Evolutionary conservation across 2,797 vertebrate genomes (phyloP), one percentile per base, ranked within the genome.

Genomic region (Premnoplex brunnescens): DNA sequence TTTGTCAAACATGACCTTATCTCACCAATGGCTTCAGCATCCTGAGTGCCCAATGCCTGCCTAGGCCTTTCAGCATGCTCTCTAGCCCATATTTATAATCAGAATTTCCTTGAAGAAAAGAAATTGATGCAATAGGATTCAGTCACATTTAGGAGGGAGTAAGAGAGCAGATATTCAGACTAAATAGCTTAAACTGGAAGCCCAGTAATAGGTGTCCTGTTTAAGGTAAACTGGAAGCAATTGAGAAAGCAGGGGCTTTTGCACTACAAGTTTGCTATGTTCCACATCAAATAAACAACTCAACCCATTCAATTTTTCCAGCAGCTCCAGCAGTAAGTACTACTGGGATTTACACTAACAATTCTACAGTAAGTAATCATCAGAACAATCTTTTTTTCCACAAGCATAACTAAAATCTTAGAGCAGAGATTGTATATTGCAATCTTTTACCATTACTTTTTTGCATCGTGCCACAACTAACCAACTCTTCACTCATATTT

Each of bases 241-340:
- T 0, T 44, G 73, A 73, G 56, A 85, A 90, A 73, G 8, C 32
- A 64, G 46, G 37, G 18, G 22, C 22, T 56, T 63, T 55, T 49
- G n/a, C 32, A 34, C 16, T 16, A 4, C 0, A 0, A n/a, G 30
- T 27, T 58, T 54, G 32, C 55, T 54, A 2, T 28, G 64, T 55
- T 69, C 55, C 37, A 60, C 6, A 1, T 27, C 34, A 80, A 72
- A 54, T 10, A 63, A 85, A 69, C 49, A 64, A 43, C 10, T 60
- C 76, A 32, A 28, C 23, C 32, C 9, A 2, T 23, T 44, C 3
- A 2, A 13, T 62, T 87, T 86, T 75, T 56, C 48, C 20, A 49
- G 75, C 78, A 83, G 37, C 39, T 64, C 13, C 43, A 14, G 46
- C 34, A 86, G 27, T 48, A 27, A 56, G 9, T 28, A 28, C 22